Base-by-base conservation (phyloP, 1,140 invertebrate species). In the Tetranychus urticae region DNA sequence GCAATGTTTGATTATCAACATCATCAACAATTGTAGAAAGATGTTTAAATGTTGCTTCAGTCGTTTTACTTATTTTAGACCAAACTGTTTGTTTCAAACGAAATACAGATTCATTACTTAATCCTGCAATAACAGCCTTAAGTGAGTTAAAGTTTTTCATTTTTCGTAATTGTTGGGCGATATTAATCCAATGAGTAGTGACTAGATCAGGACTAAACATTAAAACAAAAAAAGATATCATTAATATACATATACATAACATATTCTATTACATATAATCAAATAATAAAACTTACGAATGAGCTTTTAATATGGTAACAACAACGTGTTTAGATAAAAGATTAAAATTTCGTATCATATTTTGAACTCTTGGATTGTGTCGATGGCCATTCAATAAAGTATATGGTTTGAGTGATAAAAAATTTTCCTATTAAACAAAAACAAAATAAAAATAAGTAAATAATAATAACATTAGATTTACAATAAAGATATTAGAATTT, bases 41-140 rank as follows among this genome's bases (percentile, higher is more conserved):
- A 14, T 52, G n/a, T 42, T 55, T 61, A 37, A 65, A 65, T 12
- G 47, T 65, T 12, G 58, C 12, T 36, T 57, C 60, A 6, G 54
- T 60, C 2, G 42, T 39, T 2, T 58, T 50, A 46, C 35, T 47
- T 4, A 65, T 23, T 61, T 58, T 65, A 48, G 37, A 59, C 64
- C 64, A 65, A 45, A 65, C 61, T n/a, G 39, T 60, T 5, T 34
- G 46, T 37, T 65, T 65, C n/a, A 65, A 48, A 39, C 64, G 58
- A 48, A 65, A 64, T n/a, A 65, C 58, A 6, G 64, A 65, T 60
- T 65, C 64, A 58, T 65, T 65, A 14, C 63, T 65, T 31, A 65
- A 47, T 31, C 64, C 64, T 23, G 64, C 58, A 58, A 65, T 65
- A 10, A 65, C 62, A 8, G 64, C 63, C 58, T 64, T 13, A 45